These are phyloP conservation scores for Volucella bombylans DNA, from an alignment of 2,888 invertebrate species.

Conservation along the genomic window DNA sequence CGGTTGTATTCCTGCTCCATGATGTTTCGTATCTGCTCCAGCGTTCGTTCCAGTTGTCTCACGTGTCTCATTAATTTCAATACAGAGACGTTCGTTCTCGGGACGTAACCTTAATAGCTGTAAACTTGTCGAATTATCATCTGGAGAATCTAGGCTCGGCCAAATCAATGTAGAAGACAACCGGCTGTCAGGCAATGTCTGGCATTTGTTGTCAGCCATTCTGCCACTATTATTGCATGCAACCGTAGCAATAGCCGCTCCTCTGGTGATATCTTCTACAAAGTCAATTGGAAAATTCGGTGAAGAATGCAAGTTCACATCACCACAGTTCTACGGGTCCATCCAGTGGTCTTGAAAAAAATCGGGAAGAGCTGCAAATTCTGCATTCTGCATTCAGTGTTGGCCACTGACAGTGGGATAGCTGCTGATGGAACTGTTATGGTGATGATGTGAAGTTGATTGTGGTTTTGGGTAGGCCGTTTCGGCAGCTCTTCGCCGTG, in stretches of 20 bases:
- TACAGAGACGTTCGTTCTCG: slow-evolving; percentile 83
- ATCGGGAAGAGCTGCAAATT: slow-evolving; percentile 86
- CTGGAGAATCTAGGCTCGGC: slow-evolving; percentile 80
- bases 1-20: slow-evolving; percentile 84
- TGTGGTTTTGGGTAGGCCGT: slow-evolving; percentile 43
- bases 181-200: slow-evolving; percentile 86
- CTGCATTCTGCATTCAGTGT: slow-evolving; percentile 72
- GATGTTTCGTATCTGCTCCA: slow-evolving; percentile 83
- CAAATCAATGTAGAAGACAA: slow-evolving; percentile 78
- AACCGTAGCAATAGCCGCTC: slow-evolving; percentile 49
- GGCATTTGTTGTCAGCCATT: slow-evolving; percentile 72
- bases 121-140: slow-evolving; percentile 78
- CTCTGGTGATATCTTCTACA: slow-evolving; percentile 75
- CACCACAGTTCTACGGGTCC: slow-evolving; percentile 84
- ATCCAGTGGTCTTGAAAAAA: slow-evolving; percentile 95
- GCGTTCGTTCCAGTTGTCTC: slow-evolving; percentile 83
- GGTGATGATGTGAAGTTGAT: slow-evolving; percentile 37
- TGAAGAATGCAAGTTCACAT: slow-evolving; percentile 80
- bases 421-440: slow-evolving; percentile 52
- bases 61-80: slow-evolving; percentile 84
- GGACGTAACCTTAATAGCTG: slow-evolving; percentile 79
- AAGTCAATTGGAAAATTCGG: slow-evolving; percentile 78
- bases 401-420: slow-evolving; percentile 63
- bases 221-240: slow-evolving; percentile 40
- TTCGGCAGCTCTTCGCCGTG: slow-evolving; percentile 52